These are phyloP conservation scores for Lasioglossum calceatum DNA, from an alignment of 2,888 invertebrate genomes.

Conservation along the genomic window DNA sequence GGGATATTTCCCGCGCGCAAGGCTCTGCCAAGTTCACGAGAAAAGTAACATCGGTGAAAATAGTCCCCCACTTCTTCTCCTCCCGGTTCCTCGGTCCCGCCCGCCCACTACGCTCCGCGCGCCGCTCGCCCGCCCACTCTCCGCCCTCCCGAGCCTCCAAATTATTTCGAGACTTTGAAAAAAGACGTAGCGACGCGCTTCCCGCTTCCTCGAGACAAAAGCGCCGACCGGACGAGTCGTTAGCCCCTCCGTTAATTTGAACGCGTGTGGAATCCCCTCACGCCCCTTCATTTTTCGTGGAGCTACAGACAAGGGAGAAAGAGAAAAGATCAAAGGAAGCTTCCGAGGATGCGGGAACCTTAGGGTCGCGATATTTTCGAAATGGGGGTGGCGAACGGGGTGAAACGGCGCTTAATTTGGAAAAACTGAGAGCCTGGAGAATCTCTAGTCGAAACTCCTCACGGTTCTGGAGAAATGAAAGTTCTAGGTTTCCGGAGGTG, in stretches of 20 bases:
- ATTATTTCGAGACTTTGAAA: conserved; percentile 40
- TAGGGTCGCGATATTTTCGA: neutral
- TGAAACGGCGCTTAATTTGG: neutral
- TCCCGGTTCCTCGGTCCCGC: neutral
- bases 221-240: conserved; percentile 32
- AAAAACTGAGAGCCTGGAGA: neutral
- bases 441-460: neutral
- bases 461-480: neutral
- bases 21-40: conserved; percentile 50
- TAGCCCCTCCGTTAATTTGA: conserved; percentile 2
- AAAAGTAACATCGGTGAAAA: conserved; percentile 29
- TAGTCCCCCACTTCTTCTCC: neutral
- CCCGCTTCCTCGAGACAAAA: neutral
- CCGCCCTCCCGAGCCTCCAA: neutral
- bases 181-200: neutral
- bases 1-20: neutral
- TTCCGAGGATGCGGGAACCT: neutral
- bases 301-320: neutral
- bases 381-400: neutral
- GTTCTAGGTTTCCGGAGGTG: neutral
- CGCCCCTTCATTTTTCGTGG: neutral
- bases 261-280: neutral
- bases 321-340: neutral
- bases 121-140: neutral
- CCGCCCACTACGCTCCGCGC: neutral